Percentiles rank a stretch among this genome's conserved stretches.
phyloP scores from a whole-genome alignment of 2,888 invertebrate species.

The Synanthedon formicaeformis region DNA sequence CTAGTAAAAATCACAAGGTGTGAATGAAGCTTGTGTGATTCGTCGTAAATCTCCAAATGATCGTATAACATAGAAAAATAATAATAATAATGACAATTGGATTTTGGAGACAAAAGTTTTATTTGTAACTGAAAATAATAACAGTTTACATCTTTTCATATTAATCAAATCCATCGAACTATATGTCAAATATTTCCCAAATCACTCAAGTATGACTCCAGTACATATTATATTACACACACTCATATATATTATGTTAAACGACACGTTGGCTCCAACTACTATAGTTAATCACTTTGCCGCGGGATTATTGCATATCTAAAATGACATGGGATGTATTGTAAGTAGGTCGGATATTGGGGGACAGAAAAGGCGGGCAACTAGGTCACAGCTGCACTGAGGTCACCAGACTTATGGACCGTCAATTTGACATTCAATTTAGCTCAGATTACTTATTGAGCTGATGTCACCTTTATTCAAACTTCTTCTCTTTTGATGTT shows the following conservation, averaged over 20 bases:
- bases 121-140: too few relatives aligned
- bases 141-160: too few relatives aligned
- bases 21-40: too few relatives aligned
- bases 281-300: neutral
- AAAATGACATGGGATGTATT: constrained; percentile 23
- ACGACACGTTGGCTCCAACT: neutral
- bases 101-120: too few relatives aligned
- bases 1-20: too few relatives aligned
- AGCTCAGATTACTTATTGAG: neutral
- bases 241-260: neutral
- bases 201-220: neutral
- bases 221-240: too few relatives aligned
- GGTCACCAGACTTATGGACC: constrained; percentile 7
- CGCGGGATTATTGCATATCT: neutral
- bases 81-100: too few relatives aligned
- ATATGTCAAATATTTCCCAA: neutral
- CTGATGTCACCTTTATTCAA: neutral
- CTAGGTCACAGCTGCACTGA: constrained; percentile 35
- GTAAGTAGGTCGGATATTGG: constrained; percentile 60
- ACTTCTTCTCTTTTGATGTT: neutral
- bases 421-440: constrained; percentile 13
- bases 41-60: too few relatives aligned
- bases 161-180: too few relatives aligned
- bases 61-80: too few relatives aligned
- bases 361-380: constrained; percentile 51